Evolutionary conservation across 2,113 vertebrate species (phyloP), one percentile per base, ranked within the genome.

Genomic region (Acrocephalus arundinaceus): DNA sequence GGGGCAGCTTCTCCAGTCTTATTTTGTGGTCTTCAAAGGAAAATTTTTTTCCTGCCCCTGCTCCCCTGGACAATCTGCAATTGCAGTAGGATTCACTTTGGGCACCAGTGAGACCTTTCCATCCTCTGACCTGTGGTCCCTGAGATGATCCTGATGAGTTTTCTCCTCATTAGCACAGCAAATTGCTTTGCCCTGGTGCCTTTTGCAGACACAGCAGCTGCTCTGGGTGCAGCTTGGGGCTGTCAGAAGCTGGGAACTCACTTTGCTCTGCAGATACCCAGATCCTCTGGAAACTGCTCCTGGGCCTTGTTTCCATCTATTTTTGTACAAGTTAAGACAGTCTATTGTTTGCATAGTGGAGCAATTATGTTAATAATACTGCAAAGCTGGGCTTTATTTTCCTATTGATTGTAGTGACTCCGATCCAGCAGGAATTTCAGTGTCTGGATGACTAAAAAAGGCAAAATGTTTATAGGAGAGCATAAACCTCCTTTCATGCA

Each of bases 361-460:
- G 59, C 45, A 85, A 48, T 93, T 90, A 82, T 80, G 63, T 46
- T 91, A 77, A 83, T 90, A 66, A 75, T 46, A 80, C 66, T 43
- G 67, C 52, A 51, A 68, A 93, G 52, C 46, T 66, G 48, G 18
- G 55, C 39, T 93, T 71, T 77, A 49, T 83, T 78, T 85, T 86
- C 15, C 30, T 67, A 66, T 62, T 93, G 73, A 93, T 97, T 87
- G 79, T 76, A 80, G 43, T 46, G 41, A 46, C 70, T 93, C 68
- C 51, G 37, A 35, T 76, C 49, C 1, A 0, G 30, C 78, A 83
- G 82, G 55, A 45, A 45, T 87, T 75, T 82, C 58, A 73, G 66
- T 45, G 37, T 73, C 30, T 73, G 76, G 78, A 55, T 28, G 68
- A 59, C 59, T 94, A 9, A 67, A 89, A 94, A 59, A 74, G 82